Base-by-base conservation (phyloP, 2,888 invertebrate genomes). In the Antheraea assamensis region DNA sequence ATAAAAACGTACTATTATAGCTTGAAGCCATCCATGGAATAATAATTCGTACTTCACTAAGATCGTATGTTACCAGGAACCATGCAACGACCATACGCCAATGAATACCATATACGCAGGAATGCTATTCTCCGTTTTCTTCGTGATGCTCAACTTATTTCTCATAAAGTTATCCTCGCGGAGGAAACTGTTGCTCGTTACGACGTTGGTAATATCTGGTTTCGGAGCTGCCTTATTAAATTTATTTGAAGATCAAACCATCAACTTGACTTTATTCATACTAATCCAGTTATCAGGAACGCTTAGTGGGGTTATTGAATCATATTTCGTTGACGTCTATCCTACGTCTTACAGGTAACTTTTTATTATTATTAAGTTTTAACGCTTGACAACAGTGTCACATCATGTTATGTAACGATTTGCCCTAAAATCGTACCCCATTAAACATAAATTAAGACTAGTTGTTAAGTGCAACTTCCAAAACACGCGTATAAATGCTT, bases 41-140 rank as follows among this genome's bases (percentile, higher is more conserved):
- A 35, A n/a, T 7, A 55, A n/a, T 21, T 7, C 5, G n/a, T 58
- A 0, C 4, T n/a, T 58, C 2, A 58, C 21, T 8, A 58, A n/a
- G 21, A 21, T n/a, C 58, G n/a, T 58, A 10, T 24, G 21, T 58
- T 10, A 24, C 24, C 82, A 91, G 90, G 73, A 76, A 5, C 21
- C 73, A 2, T 96, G 96, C 80, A 71, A 55, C 42, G 71, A 74
- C 30, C 52, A 17, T 2, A 74, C 49, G 3, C 47, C 68, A 66
- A 66, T 27, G 71, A 42, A 75, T 61, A 31, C 82, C 78, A 95
- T 96, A 68, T 88, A 95, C 78, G 95, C 95, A 70, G 95, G 97
- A 8, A 90, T 96, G 17, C 83, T 93, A 1, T 95, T 96, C 78
- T 96, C 96, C 0, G 81, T 92, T 0, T 92, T 95, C 70, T 96